Evolutionary conservation across 2,888 invertebrate genomes (phyloP).

Genomic region (Oligia fasciuncula): DNA sequence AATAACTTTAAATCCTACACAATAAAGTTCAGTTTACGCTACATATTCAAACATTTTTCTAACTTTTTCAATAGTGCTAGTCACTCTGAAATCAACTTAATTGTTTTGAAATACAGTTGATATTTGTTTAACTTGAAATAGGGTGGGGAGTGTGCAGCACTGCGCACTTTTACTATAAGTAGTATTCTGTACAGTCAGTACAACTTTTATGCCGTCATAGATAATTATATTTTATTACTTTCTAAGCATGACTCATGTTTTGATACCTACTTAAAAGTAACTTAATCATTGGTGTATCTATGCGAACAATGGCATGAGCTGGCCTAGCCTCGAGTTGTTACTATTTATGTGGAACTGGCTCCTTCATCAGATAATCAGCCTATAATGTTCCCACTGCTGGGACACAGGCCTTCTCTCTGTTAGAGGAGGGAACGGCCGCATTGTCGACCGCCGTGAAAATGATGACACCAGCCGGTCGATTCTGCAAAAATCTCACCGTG

Average conservation of each 20-base stretch:
- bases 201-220: background rate
- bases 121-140: too few species aligned
- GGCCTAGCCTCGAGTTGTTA: background rate
- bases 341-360: background rate
- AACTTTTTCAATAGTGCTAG: too few species aligned
- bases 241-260: slow-evolving; percentile 37
- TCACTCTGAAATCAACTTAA: too few species aligned
- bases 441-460: background rate
- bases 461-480: background rate
- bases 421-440: background rate
- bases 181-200: background rate
- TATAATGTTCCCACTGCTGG: background rate
- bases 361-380: background rate
- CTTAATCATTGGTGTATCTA: slow-evolving; percentile 21
- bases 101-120: too few species aligned
- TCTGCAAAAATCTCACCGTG: too few species aligned
- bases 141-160: too few species aligned
- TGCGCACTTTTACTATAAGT: background rate
- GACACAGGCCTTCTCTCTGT: background rate
- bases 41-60: too few species aligned
- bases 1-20: too few species aligned
- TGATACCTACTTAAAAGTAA: slow-evolving; percentile 23
- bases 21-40: too few species aligned
- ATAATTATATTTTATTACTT: slow-evolving; percentile 32
- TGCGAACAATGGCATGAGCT: background rate